phyloP scores from a whole-genome alignment of 2,797 vertebrate genomes.

The Limosa lapponica region DNA sequence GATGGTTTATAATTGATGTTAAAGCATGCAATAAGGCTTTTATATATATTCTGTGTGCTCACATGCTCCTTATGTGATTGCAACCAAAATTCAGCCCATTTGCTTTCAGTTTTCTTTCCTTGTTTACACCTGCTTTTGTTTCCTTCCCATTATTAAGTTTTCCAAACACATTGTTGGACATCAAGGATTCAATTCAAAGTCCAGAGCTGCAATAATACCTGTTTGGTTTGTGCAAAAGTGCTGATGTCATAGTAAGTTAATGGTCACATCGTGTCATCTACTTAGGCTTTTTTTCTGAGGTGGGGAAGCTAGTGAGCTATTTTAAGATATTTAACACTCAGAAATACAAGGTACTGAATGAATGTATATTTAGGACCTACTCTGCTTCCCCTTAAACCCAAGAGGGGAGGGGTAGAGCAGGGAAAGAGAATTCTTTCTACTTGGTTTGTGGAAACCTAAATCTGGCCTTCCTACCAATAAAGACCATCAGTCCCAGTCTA shows the following conservation, averaged over 20 bases:
- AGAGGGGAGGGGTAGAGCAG: neutral
- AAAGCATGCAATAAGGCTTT: neutral
- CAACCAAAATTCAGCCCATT: neutral
- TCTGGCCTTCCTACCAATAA: neutral
- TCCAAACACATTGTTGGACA: neutral
- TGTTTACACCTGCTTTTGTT: conserved; percentile 1
- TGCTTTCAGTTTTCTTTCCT: neutral
- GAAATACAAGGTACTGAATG: neutral
- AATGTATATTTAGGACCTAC: neutral
- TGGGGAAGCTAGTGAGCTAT: neutral
- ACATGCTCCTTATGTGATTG: neutral
- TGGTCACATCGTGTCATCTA: neutral
- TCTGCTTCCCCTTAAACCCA: neutral
- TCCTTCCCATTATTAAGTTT: neutral
- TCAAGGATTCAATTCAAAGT: neutral
- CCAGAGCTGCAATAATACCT: neutral
- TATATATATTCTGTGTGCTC: neutral
- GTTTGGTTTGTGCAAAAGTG: neutral
- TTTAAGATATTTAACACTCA: neutral
- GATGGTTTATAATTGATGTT: conserved; percentile 44
- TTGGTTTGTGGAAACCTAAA: neutral
- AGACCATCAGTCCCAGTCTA: neutral
- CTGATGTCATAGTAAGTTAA: neutral
- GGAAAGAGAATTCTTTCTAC: neutral
- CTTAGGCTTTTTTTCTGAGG: neutral